These are phyloP conservation scores for Heliconius congener DNA, from an alignment of 1,140 invertebrate genomes.

Conservation along the genomic window DNA sequence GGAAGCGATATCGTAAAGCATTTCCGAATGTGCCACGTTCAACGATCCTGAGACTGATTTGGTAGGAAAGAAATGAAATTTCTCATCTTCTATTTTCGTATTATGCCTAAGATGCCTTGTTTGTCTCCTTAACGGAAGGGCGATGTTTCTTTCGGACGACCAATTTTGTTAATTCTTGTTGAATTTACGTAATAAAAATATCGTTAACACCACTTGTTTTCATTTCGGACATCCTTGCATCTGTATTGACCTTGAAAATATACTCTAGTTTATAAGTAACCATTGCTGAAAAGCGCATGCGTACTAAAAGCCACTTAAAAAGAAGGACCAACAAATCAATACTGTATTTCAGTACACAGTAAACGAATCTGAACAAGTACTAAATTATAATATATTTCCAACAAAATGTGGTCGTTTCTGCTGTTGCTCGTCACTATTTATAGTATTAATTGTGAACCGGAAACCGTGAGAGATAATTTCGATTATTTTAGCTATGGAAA, in stretches of 20 bases:
- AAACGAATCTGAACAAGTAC: conserved; percentile 44
- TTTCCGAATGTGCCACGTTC: conserved; percentile 53
- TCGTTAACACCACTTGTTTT: conserved; percentile 29
- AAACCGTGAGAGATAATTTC: conserved; percentile 72
- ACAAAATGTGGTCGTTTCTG: conserved; percentile 62
- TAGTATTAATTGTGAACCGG: conserved; percentile 67
- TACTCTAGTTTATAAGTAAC: conserved; percentile 29
- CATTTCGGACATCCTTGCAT: conserved; percentile 22
- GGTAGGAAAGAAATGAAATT: conserved; percentile 70
- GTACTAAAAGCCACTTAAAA: conserved; percentile 36
- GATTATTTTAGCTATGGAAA: conserved; percentile 73
- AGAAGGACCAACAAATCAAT: conserved; percentile 62
- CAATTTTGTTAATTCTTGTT: conserved; percentile 60
- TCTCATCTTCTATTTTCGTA: conserved; percentile 72
- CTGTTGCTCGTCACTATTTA: conserved; percentile 50
- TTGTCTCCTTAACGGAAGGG: conserved; percentile 42
- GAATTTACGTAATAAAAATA: conserved; percentile 53
- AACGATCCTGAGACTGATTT: conserved; percentile 75
- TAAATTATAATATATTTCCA: conserved; percentile 52
- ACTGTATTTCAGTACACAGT: conserved; percentile 47
- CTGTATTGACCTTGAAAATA: conserved; percentile 53
- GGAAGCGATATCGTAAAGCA: conserved; percentile 4
- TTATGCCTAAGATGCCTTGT: conserved; percentile 58
- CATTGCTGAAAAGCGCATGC: conserved; percentile 61
- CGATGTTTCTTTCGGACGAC: conserved; percentile 45